Conservation (phyloP, 2,797 vertebrate genomes). For the Nyctalus aviator region DNA sequence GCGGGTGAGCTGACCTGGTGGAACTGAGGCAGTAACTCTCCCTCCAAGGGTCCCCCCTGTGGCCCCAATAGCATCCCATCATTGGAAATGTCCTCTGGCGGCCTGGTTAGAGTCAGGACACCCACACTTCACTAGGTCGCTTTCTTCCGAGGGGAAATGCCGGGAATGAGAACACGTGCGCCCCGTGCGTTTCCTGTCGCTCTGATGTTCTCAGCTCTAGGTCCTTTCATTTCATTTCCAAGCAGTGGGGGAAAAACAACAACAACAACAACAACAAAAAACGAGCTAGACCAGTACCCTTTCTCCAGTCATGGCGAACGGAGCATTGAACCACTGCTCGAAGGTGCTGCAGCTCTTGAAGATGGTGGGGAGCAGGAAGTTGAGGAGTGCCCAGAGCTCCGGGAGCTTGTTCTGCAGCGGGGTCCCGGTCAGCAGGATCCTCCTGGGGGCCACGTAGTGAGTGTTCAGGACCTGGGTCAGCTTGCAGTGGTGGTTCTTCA, state of each 20-base stretch:
- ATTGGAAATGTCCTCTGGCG: background rate
- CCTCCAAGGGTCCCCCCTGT: background rate
- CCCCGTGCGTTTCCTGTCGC: background rate
- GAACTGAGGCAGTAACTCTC: background rate
- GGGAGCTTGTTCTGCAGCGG: conserved; percentile 98
- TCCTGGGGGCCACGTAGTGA: conserved; percentile 97
- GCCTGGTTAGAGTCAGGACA: background rate
- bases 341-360: conserved; percentile 99
- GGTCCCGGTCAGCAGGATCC: conserved; percentile 96
- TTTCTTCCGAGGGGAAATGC: background rate
- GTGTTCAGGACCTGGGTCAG: conserved; percentile 98
- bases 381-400: conserved; percentile 98
- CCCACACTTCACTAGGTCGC: background rate
- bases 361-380: conserved; percentile 98
- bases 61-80: background rate
- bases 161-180: background rate
- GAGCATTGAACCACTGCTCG: conserved; percentile 99
- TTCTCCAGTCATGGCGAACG: conserved; percentile 99
- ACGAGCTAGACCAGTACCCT: conserved; percentile 88
- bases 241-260: background rate
- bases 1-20: background rate
- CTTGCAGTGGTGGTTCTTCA: conserved; percentile 99
- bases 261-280: too few species aligned
- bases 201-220: background rate
- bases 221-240: background rate